Percentiles rank a stretch among this genome's conserved stretches.
Conservation (phyloP, 2,113 vertebrate genomes). For the Esox niger region DNA sequence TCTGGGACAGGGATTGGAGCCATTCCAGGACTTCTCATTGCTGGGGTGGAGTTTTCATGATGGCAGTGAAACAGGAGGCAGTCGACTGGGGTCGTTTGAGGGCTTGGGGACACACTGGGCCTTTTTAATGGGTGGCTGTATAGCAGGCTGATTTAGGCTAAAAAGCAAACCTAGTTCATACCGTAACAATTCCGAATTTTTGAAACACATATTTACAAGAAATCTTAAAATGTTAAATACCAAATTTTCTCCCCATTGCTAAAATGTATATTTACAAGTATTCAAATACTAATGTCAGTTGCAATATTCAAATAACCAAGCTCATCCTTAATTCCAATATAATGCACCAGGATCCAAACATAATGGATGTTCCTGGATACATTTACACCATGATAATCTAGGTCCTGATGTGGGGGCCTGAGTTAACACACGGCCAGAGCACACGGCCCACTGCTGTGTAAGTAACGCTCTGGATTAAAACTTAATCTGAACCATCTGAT, state of each 20-base stretch:
- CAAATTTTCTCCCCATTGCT: not conserved
- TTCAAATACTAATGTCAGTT: too few relatives aligned
- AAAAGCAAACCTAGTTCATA: not conserved
- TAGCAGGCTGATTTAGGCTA: too few relatives aligned
- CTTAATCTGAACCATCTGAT: constrained; percentile 45
- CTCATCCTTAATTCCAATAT: constrained; percentile 11
- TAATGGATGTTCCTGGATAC: constrained; percentile 32
- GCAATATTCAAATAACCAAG: too few relatives aligned
- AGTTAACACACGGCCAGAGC: constrained; percentile 21
- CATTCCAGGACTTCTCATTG: not conserved
- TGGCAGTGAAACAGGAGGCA: not conserved
- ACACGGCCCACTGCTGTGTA: constrained; percentile 18
- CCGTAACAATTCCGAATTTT: too few relatives aligned
- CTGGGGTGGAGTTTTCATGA: not conserved
- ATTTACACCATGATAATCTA: constrained; percentile 28
- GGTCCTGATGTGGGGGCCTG: constrained; percentile 3
- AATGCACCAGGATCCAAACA: constrained; percentile 13
- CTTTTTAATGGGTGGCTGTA: too few relatives aligned
- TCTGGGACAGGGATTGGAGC: not conserved
- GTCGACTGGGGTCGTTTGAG: not conserved
- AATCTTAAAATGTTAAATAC: not conserved
- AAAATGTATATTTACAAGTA: too few relatives aligned
- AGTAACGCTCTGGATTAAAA: constrained; percentile 43
- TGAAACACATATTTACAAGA: not conserved
- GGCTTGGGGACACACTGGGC: not conserved